Percentiles rank a stretch among this genome's conserved stretches.
These are phyloP conservation scores for Butastur rufipennis DNA, from an alignment of 2,113 vertebrate species.

Conservation along the genomic window DNA sequence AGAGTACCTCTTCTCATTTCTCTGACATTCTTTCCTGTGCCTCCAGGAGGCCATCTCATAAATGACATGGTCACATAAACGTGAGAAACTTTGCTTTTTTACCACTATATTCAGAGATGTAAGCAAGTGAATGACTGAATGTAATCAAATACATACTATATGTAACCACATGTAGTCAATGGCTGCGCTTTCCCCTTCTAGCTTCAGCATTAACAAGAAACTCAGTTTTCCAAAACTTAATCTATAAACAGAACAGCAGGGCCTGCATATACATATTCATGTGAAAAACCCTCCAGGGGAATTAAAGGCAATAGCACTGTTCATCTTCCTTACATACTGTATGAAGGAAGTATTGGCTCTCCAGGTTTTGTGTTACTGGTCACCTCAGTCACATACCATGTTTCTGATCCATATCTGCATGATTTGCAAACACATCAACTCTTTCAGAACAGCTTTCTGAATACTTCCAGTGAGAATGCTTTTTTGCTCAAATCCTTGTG, in stretches of 20 bases:
- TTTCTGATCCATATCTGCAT: not conserved
- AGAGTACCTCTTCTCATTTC: not conserved
- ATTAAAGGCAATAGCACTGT: conserved; percentile 6
- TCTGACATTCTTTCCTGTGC: not conserved
- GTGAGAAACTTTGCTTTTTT: not conserved
- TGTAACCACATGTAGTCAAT: not conserved
- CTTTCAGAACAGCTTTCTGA: not conserved
- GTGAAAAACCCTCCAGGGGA: conserved; percentile 3
- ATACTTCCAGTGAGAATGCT: not conserved
- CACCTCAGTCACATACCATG: not conserved
- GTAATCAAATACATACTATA: not conserved
- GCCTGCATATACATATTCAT: conserved; percentile 23
- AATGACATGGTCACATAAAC: not conserved
- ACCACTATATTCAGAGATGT: not conserved
- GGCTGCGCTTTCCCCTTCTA: not conserved
- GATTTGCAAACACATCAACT: not conserved
- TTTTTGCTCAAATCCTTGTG: not conserved
- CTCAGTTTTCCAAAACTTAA: not conserved
- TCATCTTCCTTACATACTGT: not conserved
- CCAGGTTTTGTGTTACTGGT: not conserved
- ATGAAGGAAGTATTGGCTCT: not conserved
- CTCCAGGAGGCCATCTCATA: not conserved
- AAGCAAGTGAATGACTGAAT: not conserved
- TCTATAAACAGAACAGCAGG: conserved; percentile 5
- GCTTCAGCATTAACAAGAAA: not conserved